Evolutionary conservation across 2,888 invertebrate species (phyloP).

Genomic region (Acleris laterana): DNA sequence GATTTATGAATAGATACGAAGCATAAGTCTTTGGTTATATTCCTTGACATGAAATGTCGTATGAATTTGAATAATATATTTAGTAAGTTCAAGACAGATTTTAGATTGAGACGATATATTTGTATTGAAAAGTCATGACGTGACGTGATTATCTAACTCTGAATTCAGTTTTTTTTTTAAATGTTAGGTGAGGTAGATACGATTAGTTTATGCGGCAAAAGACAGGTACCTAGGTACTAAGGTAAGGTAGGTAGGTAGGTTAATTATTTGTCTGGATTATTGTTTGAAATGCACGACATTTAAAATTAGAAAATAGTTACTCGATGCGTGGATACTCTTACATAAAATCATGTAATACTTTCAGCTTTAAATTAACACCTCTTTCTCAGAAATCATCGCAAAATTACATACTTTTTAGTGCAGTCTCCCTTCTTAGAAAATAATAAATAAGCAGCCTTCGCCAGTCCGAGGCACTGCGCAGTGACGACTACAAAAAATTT

Average conservation of each 20-base stretch:
- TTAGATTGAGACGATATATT: conserved; percentile 26
- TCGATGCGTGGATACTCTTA: too few relatives aligned
- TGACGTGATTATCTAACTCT: too few relatives aligned
- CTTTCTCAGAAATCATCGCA: background rate
- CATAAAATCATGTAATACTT: background rate
- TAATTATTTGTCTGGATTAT: too few relatives aligned
- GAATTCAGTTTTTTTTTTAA: too few relatives aligned
- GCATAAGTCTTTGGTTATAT: conserved; percentile 27
- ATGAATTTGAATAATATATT: conserved; percentile 34
- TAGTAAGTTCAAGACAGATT: conserved; percentile 21
- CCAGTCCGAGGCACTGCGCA: conserved; percentile 42
- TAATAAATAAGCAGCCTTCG: conserved; percentile 48
- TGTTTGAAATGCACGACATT: too few relatives aligned
- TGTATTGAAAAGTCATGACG: conserved; percentile 4
- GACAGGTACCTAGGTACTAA: too few relatives aligned
- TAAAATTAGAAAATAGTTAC: too few relatives aligned
- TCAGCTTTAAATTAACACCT: background rate
- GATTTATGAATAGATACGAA: conserved; percentile 36
- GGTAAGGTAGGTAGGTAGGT: background rate
- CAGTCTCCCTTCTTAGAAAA: conserved; percentile 27
- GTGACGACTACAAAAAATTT: conserved; percentile 62
- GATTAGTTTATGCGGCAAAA: background rate
- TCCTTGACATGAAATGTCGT: conserved; percentile 27
- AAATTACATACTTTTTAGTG: conserved; percentile 1
- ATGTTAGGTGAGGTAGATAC: background rate